A percentile compares a stretch with the other conserved stretches of the same genome.
Conservation (phyloP, 2,797 vertebrate species). For the Melanotaenia parkinsoni region DNA sequence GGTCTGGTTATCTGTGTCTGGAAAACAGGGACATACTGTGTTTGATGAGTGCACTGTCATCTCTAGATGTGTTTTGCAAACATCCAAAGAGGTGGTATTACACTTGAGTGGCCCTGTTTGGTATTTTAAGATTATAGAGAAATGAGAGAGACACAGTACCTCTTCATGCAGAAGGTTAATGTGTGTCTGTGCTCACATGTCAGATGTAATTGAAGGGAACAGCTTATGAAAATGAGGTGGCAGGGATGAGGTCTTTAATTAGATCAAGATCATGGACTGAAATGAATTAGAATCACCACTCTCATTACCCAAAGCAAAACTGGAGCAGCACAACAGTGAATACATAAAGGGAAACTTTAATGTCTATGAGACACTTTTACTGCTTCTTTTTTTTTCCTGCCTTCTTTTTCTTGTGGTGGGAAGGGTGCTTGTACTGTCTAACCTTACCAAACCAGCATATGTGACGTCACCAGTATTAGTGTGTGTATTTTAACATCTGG, state of each 20-base stretch:
- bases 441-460: slow-evolving; percentile 18
- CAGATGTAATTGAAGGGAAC: slow-evolving; percentile 81
- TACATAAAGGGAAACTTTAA: slow-evolving; percentile 56
- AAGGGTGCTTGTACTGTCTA: slow-evolving; percentile 3
- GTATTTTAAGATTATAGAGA: slow-evolving; percentile 54
- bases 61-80: slow-evolving; percentile 46
- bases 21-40: slow-evolving; percentile 14
- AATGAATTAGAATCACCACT: slow-evolving; percentile 76
- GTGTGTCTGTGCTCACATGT: slow-evolving; percentile 75
- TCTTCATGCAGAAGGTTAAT: slow-evolving; percentile 74
- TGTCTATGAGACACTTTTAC: slow-evolving; percentile 29
- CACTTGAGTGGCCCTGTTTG: slow-evolving; percentile 51
- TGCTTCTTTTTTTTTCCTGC: neutral
- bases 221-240: slow-evolving; percentile 79
- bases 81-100: slow-evolving; percentile 44
- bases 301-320: slow-evolving; percentile 68
- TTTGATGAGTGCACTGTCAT: slow-evolving; percentile 4
- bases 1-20: slow-evolving; percentile 28
- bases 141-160: slow-evolving; percentile 56
- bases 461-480: slow-evolving; percentile 3
- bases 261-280: slow-evolving; percentile 77
- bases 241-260: slow-evolving; percentile 80
- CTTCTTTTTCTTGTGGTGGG: slow-evolving; percentile 20
- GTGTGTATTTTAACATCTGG: slow-evolving; percentile 7
- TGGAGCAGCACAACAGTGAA: slow-evolving; percentile 61